A percentile compares a stretch with the other conserved stretches of the same genome.
Conservation (phyloP, 2,888 invertebrate genomes). For the Doris montereyensis region DNA sequence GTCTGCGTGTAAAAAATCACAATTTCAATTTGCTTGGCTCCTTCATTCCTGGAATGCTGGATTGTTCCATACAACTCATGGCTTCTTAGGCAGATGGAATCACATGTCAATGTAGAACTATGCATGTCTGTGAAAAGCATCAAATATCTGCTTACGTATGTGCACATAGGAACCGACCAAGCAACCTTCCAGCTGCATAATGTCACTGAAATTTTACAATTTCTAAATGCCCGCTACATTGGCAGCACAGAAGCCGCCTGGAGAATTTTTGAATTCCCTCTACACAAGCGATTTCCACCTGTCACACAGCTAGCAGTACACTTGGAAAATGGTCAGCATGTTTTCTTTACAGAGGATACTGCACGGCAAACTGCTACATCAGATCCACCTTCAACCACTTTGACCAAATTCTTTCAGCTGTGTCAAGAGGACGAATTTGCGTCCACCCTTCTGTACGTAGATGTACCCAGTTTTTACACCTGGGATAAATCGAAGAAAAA, state of each 20-base stretch:
- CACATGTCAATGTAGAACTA: constrained; percentile 69
- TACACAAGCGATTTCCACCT: constrained; percentile 61
- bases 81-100: constrained; percentile 59
- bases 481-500: not conserved
- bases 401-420: not conserved
- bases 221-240: constrained; percentile 60
- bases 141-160: constrained; percentile 66
- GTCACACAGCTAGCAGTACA: constrained; percentile 50
- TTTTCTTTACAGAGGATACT: not conserved
- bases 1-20: too few species aligned
- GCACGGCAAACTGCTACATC: not conserved
- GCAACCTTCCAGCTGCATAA: constrained; percentile 24
- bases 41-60: too few species aligned
- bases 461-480: not conserved
- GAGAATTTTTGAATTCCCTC: constrained; percentile 62
- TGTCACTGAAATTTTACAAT: constrained; percentile 62
- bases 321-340: constrained; percentile 36
- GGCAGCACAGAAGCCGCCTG: too few species aligned
- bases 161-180: constrained; percentile 68
- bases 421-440: not conserved
- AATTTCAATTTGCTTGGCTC: too few species aligned
- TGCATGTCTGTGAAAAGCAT: constrained; percentile 73
- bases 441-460: not conserved
- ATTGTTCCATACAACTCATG: constrained; percentile 46
- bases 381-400: not conserved